Percentiles rank a stretch among this genome's conserved stretches.
Evolutionary conservation across 2,113 vertebrate genomes (phyloP).

Genomic region (Mus musculus): DNA sequence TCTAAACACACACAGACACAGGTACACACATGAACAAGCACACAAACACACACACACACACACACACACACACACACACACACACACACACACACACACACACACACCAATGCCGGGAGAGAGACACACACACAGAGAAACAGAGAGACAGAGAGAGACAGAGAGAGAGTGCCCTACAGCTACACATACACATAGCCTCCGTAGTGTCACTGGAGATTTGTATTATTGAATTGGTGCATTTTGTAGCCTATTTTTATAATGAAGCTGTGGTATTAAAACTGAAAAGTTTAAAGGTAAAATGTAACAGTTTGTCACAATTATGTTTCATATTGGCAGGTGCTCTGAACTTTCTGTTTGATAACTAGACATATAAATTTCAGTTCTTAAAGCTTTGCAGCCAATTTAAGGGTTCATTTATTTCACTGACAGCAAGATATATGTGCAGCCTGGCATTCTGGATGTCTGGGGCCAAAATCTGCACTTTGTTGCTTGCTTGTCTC

Average conservation of each 20-base stretch:
- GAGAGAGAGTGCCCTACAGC: too few species aligned
- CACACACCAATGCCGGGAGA: too few species aligned
- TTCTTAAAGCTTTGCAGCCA: slow-evolving; percentile 92
- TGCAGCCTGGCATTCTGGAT: slow-evolving; percentile 86
- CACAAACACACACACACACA: neutral
- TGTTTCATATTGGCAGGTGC: slow-evolving; percentile 90
- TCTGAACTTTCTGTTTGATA: slow-evolving; percentile 93
- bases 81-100: neutral
- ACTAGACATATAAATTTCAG: slow-evolving; percentile 93
- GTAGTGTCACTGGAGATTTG: neutral
- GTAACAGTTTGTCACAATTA: slow-evolving; percentile 93
- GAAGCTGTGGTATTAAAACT: slow-evolving; percentile 80
- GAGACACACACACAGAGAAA: too few species aligned
- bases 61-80: too few species aligned
- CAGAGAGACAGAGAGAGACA: too few species aligned
- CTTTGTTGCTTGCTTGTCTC: slow-evolving; percentile 88
- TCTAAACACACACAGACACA: neutral
- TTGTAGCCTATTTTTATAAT: slow-evolving; percentile 73
- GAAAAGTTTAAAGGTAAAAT: slow-evolving; percentile 90
- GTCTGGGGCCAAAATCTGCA: slow-evolving; percentile 89
- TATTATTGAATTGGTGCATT: slow-evolving; percentile 47
- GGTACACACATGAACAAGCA: neutral
- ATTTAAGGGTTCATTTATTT: slow-evolving; percentile 94
- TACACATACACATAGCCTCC: neutral
- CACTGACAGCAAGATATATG: slow-evolving; percentile 92